phyloP scores from a whole-genome alignment of 2,888 invertebrate species.

The Aphidoletes aphidimyza region DNA sequence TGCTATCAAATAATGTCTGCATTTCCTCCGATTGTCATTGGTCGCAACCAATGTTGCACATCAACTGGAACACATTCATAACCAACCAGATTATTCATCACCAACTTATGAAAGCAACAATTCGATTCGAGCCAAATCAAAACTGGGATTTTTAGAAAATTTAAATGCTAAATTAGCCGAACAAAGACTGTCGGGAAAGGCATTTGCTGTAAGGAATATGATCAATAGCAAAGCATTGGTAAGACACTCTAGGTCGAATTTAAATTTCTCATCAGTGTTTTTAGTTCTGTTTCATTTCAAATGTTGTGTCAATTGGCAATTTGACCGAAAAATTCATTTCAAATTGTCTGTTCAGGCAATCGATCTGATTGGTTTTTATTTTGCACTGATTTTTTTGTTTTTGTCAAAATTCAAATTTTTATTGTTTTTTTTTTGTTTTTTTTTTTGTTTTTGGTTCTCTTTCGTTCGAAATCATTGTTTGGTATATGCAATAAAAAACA shows the following conservation, averaged over 20 bases:
- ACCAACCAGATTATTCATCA: conserved; percentile 52
- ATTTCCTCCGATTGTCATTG: too few species aligned
- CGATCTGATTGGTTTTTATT: background rate
- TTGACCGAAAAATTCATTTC: too few species aligned
- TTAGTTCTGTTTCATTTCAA: too few species aligned
- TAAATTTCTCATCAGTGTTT: background rate
- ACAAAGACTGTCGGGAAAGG: conserved; percentile 72
- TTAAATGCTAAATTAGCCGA: conserved; percentile 82
- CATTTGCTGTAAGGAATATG: conserved; percentile 76
- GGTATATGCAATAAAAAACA: background rate
- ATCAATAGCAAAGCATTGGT: conserved; percentile 80
- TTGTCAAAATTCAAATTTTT: background rate
- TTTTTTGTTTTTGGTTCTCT: background rate
- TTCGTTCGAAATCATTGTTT: background rate
- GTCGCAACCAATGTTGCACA: too few species aligned
- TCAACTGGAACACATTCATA: background rate
- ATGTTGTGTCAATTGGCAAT: too few species aligned
- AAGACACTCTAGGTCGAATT: too few species aligned
- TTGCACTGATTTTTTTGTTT: background rate
- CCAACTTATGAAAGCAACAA: conserved; percentile 52
- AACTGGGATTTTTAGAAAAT: conserved; percentile 80
- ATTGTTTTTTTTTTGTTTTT: too few species aligned
- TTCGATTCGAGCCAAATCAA: conserved; percentile 66
- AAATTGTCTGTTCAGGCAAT: too few species aligned
- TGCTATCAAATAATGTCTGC: too few species aligned